Evolutionary conservation across 2,113 vertebrate species (phyloP), one percentile per base, ranked within the genome.

Genomic region (Beaufortia kweichowensis): DNA sequence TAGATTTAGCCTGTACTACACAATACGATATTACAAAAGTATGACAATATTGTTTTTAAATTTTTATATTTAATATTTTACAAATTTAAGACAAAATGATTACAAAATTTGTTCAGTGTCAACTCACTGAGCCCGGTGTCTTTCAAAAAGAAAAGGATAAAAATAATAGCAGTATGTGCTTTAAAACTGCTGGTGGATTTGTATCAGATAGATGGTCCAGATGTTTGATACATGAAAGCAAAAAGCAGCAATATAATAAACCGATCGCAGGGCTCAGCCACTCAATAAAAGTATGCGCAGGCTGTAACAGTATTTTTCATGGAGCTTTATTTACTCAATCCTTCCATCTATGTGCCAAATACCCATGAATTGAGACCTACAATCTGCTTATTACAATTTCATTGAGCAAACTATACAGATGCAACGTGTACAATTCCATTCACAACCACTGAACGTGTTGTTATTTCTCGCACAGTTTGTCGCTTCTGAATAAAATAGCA

Each of bases 221-320:
- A 57, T 71, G 53, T 41, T 57, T 35, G 50, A 33, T 57, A 31
- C 33, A 23, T 26, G 48, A 26, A 24, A 35, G n/a, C 50, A 31
- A 35, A 68, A 70, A 26, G 50, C 50, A 6, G n/a, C 12, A 57
- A 19, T 53, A 33, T 39, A 57, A 56, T 39, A 70, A 70, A 56
- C 68, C 12, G n/a, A 35, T 24, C 6, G 55, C 23, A 55, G 29
- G 55, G 26, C 66, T 53, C 48, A 55, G 21, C 66, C n/a, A 55
- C 48, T 21, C 14, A 55, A 43, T 65, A 43, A 69, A 69, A 26
- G n/a, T 69, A 7, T 55, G 12, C 11, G 14, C 48, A 9, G 23
- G 48, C n/a, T n/a, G 48, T 59, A 43, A 46, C 4, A 2, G 1
- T 48, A 67, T 29, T 28, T 55, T 55, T 55, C 26, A 15, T 55